Conservation (phyloP, 2,113 vertebrate species). For the Gymnorhina tibicen region DNA sequence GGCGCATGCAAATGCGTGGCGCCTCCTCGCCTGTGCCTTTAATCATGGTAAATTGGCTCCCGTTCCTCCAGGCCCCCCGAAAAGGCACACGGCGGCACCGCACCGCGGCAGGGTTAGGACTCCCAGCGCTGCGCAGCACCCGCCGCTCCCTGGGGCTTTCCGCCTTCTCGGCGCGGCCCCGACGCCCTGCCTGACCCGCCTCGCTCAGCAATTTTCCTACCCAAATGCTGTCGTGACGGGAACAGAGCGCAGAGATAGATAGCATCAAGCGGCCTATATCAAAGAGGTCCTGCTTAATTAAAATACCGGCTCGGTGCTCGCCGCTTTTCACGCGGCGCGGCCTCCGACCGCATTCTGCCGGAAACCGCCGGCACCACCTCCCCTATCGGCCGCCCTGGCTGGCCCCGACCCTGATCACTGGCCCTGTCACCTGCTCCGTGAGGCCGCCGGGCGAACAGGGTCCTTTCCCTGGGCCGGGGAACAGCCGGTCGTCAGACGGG, state of each 20-base stretch:
- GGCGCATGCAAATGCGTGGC: conserved; percentile 48
- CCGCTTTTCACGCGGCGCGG: background rate
- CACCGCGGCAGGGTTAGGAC: background rate
- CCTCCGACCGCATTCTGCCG: background rate
- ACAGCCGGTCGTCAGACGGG: background rate
- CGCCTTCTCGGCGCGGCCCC: background rate
- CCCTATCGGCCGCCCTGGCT: background rate
- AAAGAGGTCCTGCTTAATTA: conserved; percentile 40
- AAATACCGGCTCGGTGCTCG: background rate
- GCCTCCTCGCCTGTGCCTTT: conserved; percentile 53
- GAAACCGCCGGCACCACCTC: background rate
- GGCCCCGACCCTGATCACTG: background rate
- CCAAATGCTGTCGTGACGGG: background rate
- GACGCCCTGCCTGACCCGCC: background rate
- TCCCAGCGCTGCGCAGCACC: background rate
- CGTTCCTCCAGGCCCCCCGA: conserved; percentile 43
- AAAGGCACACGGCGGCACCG: background rate
- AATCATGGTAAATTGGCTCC: conserved; percentile 52
- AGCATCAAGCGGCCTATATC: conserved; percentile 23
- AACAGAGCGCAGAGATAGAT: conserved; percentile 14
- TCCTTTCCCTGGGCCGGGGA: too few species aligned
- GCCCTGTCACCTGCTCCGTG: background rate
- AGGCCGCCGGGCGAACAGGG: background rate
- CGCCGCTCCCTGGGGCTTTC: conserved; percentile 20
- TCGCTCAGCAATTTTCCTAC: conserved; percentile 40